Evolutionary conservation across 2,888 invertebrate genomes (phyloP).

Genomic region (Chalcosyrphus nemorum): DNA sequence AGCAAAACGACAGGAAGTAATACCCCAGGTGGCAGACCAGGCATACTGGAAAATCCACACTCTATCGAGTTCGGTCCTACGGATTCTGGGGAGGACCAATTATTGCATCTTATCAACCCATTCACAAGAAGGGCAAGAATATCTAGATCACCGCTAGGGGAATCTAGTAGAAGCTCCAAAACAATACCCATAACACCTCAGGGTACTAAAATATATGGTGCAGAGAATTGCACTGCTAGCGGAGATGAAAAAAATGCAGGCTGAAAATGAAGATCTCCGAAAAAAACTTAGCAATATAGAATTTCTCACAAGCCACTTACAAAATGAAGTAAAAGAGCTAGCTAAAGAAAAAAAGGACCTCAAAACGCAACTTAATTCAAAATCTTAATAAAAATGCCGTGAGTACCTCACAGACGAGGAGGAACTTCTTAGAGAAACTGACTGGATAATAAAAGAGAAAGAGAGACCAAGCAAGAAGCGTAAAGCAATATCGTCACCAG

Average conservation of each 20-base stretch:
- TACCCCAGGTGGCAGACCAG: too few species aligned
- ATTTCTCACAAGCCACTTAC: background rate
- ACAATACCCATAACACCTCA: too few species aligned
- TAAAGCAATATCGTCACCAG: background rate
- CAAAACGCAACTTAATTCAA: background rate
- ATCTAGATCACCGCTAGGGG: too few species aligned
- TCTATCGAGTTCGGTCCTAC: too few species aligned
- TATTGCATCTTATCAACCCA: too few species aligned
- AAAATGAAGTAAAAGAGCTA: background rate
- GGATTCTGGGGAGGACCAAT: too few species aligned
- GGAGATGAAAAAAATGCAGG: background rate
- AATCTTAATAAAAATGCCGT: background rate
- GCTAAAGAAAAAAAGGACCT: too few species aligned
- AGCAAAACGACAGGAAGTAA: background rate
- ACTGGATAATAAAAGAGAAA: background rate
- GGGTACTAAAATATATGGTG: background rate
- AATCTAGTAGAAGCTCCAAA: too few species aligned
- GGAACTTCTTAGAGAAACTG: background rate
- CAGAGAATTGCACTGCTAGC: background rate
- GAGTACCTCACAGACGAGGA: background rate
- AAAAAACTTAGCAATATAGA: background rate
- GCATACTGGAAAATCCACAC: too few species aligned
- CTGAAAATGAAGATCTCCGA: background rate
- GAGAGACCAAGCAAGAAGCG: background rate
- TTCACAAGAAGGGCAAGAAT: too few species aligned